Percentiles rank a stretch among this genome's conserved stretches.
Evolutionary conservation across 2,888 invertebrate genomes (phyloP).

Genomic region (Brachypterus glaber): DNA sequence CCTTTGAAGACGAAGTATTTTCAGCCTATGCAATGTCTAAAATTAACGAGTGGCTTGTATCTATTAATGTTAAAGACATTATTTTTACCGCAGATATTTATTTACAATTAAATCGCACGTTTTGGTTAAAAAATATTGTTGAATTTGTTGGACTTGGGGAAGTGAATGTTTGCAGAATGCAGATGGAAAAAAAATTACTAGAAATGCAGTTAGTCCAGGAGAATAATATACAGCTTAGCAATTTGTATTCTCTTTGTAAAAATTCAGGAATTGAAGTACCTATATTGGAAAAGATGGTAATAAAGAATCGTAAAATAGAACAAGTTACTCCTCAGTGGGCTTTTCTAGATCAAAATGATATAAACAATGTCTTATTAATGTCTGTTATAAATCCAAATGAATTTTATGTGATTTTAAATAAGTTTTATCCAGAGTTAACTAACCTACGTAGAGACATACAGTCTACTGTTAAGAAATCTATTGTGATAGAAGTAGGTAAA

Average conservation of each 20-base stretch:
- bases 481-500: slow-evolving; percentile 36
- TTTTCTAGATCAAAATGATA: slow-evolving; percentile 39
- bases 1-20: slow-evolving; percentile 30
- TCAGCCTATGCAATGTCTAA: slow-evolving; percentile 19
- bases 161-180: slow-evolving; percentile 39
- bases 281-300: slow-evolving; percentile 18
- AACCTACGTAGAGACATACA: slow-evolving; percentile 15
- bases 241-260: slow-evolving; percentile 43
- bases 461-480: background rate
- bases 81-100: slow-evolving; percentile 43
- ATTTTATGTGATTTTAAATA: slow-evolving; percentile 44
- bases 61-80: slow-evolving; percentile 22
- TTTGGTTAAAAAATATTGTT: slow-evolving; percentile 57
- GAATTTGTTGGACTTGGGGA: slow-evolving; percentile 45
- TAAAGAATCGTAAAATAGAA: slow-evolving; percentile 10
- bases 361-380: slow-evolving; percentile 41
- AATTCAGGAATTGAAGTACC: slow-evolving; percentile 33
- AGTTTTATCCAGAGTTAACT: slow-evolving; percentile 39
- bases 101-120: slow-evolving; percentile 49
- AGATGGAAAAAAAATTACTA: slow-evolving; percentile 47
- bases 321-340: slow-evolving; percentile 41
- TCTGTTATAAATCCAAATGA: slow-evolving; percentile 41
- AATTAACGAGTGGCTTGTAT: slow-evolving; percentile 19
- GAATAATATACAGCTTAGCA: slow-evolving; percentile 44
- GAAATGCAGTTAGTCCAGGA: slow-evolving; percentile 37